Evolutionary conservation across 2,113 vertebrate genomes (phyloP).

Genomic region (Rhabdornis inornatus): DNA sequence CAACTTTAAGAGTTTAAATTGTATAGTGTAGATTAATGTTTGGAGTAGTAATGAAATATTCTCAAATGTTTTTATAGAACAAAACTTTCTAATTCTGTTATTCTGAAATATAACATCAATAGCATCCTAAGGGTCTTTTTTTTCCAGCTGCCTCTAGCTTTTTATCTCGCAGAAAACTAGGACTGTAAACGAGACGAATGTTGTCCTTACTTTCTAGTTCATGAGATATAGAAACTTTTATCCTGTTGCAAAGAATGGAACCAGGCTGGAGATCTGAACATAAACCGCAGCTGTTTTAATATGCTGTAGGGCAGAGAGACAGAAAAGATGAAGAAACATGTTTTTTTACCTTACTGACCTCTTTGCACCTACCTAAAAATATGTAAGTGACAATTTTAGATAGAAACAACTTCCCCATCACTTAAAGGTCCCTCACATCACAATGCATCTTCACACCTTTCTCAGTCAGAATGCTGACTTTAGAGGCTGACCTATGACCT

Average conservation of each 20-base stretch:
- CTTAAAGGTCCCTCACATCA: background rate
- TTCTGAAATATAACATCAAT: background rate
- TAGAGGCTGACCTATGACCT: background rate
- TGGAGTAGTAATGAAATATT: background rate
- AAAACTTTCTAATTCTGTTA: background rate
- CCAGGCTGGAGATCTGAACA: background rate
- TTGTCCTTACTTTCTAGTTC: background rate
- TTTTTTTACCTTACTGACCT: background rate
- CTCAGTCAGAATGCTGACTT: background rate
- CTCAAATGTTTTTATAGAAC: background rate
- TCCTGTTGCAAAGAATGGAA: background rate
- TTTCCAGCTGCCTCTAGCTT: background rate
- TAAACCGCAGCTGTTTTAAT: background rate
- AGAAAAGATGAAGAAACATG: background rate
- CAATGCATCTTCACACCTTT: background rate
- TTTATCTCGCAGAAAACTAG: background rate
- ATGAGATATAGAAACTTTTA: background rate
- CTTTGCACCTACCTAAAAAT: constrained; percentile 7
- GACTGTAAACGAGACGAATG: background rate
- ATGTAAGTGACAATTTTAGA: background rate
- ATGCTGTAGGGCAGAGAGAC: background rate
- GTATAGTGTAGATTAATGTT: background rate
- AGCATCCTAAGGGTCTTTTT: background rate
- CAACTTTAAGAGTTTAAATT: background rate
- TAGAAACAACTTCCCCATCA: background rate